phyloP scores from a whole-genome alignment of 2,113 vertebrate genomes.

The Noctilio leporinus region DNA sequence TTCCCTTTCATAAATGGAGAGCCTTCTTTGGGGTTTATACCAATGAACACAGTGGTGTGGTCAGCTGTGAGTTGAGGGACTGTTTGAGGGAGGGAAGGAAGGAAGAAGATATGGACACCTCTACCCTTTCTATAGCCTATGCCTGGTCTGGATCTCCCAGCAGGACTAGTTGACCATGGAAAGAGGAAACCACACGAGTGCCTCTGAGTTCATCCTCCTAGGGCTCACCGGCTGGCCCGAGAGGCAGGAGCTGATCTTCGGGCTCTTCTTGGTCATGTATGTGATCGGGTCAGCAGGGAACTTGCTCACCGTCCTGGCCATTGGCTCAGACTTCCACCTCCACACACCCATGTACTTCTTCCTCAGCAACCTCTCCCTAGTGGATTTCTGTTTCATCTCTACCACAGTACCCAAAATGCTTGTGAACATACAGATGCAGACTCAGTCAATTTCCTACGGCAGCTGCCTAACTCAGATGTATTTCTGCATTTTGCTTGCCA shows the following conservation, averaged over 20 bases:
- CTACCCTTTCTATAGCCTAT: too few relatives aligned
- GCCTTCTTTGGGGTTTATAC: neutral
- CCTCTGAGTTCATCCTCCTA: slow-evolving; percentile 23
- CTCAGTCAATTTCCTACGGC: slow-evolving; percentile 7
- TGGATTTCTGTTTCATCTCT: slow-evolving; percentile 39
- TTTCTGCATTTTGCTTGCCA: slow-evolving; percentile 53
- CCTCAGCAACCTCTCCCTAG: slow-evolving; percentile 40
- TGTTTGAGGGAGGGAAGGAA: neutral
- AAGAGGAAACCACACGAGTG: neutral
- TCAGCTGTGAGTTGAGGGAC: neutral
- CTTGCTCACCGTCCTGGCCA: slow-evolving; percentile 25
- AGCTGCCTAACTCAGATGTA: slow-evolving; percentile 56
- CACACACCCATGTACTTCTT: slow-evolving; percentile 30
- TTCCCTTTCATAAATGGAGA: neutral
- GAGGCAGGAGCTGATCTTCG: neutral
- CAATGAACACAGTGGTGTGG: neutral
- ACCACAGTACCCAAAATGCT: slow-evolving; percentile 51
- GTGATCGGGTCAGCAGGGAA: neutral
- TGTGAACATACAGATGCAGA: slow-evolving; percentile 8
- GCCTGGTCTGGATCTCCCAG: neutral
- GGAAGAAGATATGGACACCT: neutral
- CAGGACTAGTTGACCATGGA: neutral
- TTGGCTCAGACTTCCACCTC: neutral
- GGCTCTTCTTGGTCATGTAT: slow-evolving; percentile 27
- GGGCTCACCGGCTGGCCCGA: neutral